A percentile compares a stretch with the other conserved stretches of the same genome.
These are phyloP conservation scores for Anastrepha ludens DNA, from an alignment of 1,140 invertebrate species.

Conservation along the genomic window DNA sequence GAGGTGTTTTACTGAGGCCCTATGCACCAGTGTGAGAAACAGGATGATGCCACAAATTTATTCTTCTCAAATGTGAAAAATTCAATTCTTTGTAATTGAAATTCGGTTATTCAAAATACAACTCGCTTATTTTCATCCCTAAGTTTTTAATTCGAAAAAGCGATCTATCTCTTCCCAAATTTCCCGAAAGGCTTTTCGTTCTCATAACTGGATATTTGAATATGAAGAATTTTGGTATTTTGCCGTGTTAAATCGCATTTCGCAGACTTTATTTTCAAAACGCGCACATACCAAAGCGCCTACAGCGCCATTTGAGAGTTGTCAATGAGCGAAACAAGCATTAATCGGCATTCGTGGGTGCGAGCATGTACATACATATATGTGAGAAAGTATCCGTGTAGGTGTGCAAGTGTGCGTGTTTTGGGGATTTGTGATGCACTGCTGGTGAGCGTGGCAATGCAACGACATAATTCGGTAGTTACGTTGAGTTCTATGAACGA, in stretches of 20 bases:
- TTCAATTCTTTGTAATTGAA: not conserved
- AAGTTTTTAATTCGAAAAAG: not conserved
- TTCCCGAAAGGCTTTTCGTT: not conserved
- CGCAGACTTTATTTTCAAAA: not conserved
- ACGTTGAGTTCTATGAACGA: not conserved
- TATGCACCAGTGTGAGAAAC: no score
- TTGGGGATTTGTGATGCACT: slow-evolving; percentile 2
- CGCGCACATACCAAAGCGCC: not conserved
- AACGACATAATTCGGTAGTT: slow-evolving; percentile 41
- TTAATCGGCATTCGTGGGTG: not conserved
- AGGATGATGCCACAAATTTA: no score
- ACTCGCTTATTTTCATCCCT: not conserved
- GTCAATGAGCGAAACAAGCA: slow-evolving; percentile 23
- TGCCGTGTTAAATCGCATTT: not conserved
- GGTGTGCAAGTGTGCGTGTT: not conserved
- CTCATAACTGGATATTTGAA: slow-evolving; percentile 11
- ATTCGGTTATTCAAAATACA: not conserved
- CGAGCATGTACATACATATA: not conserved
- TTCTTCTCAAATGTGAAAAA: not conserved
- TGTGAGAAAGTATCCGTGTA: not conserved
- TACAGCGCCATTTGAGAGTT: not conserved
- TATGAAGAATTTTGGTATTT: slow-evolving; percentile 24
- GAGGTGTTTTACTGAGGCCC: no score
- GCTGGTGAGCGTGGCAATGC: slow-evolving; percentile 1
- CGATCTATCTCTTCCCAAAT: not conserved